Percentiles rank a stretch among this genome's conserved stretches.
Conservation (phyloP, 2,113 vertebrate species). For the Xiphophorus maculatus region DNA sequence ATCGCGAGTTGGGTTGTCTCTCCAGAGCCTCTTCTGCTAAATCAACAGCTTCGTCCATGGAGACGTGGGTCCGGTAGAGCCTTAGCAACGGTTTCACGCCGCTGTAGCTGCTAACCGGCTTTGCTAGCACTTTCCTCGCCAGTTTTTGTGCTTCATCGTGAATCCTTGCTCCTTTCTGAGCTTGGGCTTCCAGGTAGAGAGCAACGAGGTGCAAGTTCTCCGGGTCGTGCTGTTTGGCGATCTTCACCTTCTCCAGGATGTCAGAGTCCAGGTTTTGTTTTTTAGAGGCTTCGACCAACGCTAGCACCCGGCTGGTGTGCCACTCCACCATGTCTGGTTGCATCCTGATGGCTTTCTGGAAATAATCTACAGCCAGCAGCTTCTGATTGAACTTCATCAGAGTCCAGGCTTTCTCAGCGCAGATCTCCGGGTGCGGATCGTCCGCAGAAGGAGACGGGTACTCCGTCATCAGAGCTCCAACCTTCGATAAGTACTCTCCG, state of each 20-base stretch:
- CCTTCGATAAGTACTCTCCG: slow-evolving; percentile 40
- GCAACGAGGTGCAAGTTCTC: slow-evolving; percentile 57
- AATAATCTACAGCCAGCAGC: slow-evolving; percentile 40
- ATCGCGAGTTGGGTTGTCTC: slow-evolving; percentile 50
- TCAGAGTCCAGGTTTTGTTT: neutral
- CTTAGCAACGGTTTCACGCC: slow-evolving; percentile 45
- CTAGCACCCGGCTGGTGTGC: slow-evolving; percentile 47
- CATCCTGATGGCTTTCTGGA: slow-evolving; percentile 66
- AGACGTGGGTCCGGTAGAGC: slow-evolving; percentile 39
- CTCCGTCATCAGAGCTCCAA: slow-evolving; percentile 14
- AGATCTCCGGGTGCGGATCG: slow-evolving; percentile 63
- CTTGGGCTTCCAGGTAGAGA: slow-evolving; percentile 27
- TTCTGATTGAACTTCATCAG: slow-evolving; percentile 60
- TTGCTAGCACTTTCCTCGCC: slow-evolving; percentile 43
- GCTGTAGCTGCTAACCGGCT: slow-evolving; percentile 53
- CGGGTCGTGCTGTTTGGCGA: slow-evolving; percentile 45
- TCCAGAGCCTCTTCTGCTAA: slow-evolving; percentile 53
- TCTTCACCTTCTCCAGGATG: slow-evolving; percentile 46
- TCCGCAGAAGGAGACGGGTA: slow-evolving; percentile 45
- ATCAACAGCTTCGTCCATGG: slow-evolving; percentile 55
- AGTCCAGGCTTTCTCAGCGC: slow-evolving; percentile 71
- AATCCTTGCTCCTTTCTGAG: slow-evolving; percentile 6
- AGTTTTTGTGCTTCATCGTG: slow-evolving; percentile 35
- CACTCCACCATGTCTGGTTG: slow-evolving; percentile 65
- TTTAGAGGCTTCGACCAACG: neutral